Percentiles rank a stretch among this genome's conserved stretches.
Conservation (phyloP, 1,140 invertebrate genomes). For the Telenomus remus region DNA sequence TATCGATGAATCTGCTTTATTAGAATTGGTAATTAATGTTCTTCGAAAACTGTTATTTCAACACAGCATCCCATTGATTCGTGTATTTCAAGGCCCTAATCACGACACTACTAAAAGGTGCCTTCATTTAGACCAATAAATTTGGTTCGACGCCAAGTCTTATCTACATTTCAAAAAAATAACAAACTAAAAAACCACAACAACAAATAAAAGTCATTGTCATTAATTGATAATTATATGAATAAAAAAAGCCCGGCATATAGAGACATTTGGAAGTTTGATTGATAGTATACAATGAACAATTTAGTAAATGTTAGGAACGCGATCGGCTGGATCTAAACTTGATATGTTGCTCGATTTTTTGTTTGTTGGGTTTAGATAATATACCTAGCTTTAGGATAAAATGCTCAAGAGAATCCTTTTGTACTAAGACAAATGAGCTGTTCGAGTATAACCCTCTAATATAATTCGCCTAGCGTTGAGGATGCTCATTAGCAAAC, state of each 20-base stretch:
- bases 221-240: no score
- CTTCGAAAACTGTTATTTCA: slow-evolving; percentile 32
- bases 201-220: no score
- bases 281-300: no score
- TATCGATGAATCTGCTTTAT: slow-evolving; percentile 53
- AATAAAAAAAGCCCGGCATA: no score
- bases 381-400: no score
- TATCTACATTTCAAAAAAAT: neutral
- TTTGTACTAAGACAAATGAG: slow-evolving; percentile 32
- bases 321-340: no score
- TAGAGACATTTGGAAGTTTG: no score
- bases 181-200: neutral
- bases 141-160: slow-evolving; percentile 5
- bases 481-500: slow-evolving; percentile 41
- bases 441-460: slow-evolving; percentile 24
- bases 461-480: slow-evolving; percentile 42
- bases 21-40: slow-evolving; percentile 54
- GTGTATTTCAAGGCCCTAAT: slow-evolving; percentile 29
- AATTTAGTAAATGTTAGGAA: no score
- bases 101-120: slow-evolving; percentile 10
- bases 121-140: slow-evolving; percentile 23
- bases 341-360: no score
- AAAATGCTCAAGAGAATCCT: no score
- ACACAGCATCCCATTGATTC: slow-evolving; percentile 29
- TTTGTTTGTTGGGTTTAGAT: no score